A percentile compares a stretch with the other conserved stretches of the same genome.
phyloP scores from a whole-genome alignment of 2,888 invertebrate genomes.

The Rotaria socialis region DNA sequence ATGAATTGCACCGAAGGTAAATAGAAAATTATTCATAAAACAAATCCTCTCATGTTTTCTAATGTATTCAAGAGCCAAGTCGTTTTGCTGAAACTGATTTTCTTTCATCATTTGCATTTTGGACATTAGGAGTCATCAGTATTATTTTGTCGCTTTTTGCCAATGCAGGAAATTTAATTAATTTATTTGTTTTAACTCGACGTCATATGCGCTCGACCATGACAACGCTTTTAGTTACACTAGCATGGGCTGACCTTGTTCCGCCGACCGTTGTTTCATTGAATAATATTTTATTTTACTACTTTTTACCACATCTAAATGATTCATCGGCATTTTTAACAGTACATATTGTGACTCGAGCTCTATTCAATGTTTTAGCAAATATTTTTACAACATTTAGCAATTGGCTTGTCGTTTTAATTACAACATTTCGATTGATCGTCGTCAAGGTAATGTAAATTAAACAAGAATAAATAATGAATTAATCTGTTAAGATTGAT shows the following conservation, averaged over 20 bases:
- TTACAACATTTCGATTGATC: neutral
- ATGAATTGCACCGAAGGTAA: slow-evolving; percentile 10
- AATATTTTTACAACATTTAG: slow-evolving; percentile 3
- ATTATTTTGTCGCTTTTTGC: neutral
- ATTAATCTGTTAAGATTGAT: too few species aligned
- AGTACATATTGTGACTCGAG: neutral
- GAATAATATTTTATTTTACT: slow-evolving; percentile 13
- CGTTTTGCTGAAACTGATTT: neutral
- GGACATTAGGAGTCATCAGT: neutral
- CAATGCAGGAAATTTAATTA: neutral
- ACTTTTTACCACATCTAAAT: neutral
- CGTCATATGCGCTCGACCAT: neutral
- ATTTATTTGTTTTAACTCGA: neutral
- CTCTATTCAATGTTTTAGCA: neutral
- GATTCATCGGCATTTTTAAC: neutral
- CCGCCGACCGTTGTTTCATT: neutral
- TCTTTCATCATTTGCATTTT: neutral
- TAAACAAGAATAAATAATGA: too few species aligned
- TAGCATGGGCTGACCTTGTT: neutral
- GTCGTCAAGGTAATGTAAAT: neutral
- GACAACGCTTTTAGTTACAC: neutral
- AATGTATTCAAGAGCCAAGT: neutral
- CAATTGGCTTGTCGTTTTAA: neutral
- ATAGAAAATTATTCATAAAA: neutral
- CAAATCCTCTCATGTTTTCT: neutral